Conservation (phyloP, 2,888 invertebrate genomes). For the Halocaridina rubra region DNA sequence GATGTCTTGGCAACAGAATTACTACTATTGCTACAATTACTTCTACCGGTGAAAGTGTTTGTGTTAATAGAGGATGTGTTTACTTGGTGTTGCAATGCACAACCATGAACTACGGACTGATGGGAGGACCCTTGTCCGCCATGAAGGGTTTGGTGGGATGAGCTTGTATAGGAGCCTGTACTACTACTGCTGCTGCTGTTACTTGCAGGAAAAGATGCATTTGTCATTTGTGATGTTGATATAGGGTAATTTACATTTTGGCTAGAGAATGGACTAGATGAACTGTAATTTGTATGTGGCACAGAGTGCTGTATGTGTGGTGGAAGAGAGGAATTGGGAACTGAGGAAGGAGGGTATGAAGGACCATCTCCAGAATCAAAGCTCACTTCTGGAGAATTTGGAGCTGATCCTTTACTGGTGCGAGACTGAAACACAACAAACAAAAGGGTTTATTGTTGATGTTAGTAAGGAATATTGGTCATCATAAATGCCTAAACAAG, state of each 20-base stretch:
- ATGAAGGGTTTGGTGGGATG: conserved; percentile 14
- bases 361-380: conserved; percentile 49
- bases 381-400: conserved; percentile 57
- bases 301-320: conserved; percentile 10
- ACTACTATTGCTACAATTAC: conserved; percentile 21
- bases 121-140: not conserved
- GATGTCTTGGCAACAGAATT: conserved; percentile 24
- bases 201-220: not conserved
- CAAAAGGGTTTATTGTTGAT: no score
- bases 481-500: no score
- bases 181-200: not conserved
- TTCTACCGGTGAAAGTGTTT: conserved; percentile 8
- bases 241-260: conserved; percentile 18
- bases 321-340: conserved; percentile 27
- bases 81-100: not conserved
- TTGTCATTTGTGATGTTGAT: not conserved
- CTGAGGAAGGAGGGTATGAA: conserved; percentile 3
- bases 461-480: no score
- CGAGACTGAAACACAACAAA: conserved; percentile 62
- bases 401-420: conserved; percentile 50
- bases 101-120: no score
- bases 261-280: conserved; percentile 49
- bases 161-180: not conserved
- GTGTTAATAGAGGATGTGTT: not conserved
- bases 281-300: conserved; percentile 26